A percentile compares a stretch with the other conserved stretches of the same genome.
Conservation (phyloP, 2,113 vertebrate genomes). For the Paramormyrops kingsleyae region DNA sequence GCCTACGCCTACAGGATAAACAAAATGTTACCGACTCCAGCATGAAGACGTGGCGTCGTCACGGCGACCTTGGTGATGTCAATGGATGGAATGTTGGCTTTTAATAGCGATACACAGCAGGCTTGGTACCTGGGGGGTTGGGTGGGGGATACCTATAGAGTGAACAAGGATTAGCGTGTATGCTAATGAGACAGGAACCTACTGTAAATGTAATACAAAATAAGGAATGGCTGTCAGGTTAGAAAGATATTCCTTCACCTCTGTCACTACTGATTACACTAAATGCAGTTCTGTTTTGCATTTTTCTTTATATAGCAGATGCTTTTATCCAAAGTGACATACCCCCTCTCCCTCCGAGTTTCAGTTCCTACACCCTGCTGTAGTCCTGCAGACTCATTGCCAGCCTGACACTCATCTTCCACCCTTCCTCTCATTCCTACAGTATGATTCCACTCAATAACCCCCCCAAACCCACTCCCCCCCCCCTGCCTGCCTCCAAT, state of each 20-base stretch:
- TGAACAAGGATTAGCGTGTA: neutral
- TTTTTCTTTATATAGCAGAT: neutral
- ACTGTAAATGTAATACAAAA: neutral
- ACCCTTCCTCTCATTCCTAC: neutral
- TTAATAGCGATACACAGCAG: neutral
- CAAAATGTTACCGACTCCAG: neutral
- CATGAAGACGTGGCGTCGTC: neutral
- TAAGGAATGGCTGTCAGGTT: neutral
- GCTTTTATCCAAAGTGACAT: neutral
- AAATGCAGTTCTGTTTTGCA: neutral
- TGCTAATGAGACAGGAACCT: neutral
- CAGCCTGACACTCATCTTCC: neutral
- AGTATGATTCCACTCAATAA: neutral
- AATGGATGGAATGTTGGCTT: neutral
- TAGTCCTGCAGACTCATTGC: too few species aligned
- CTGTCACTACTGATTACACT: neutral
- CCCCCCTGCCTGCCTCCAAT: neutral
- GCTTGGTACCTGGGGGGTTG: neutral
- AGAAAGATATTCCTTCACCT: neutral
- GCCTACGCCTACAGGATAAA: neutral
- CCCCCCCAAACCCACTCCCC: neutral
- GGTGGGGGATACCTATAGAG: neutral
- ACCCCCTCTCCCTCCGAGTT: neutral
- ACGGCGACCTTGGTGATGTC: neutral
- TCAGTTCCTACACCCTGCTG: neutral